phyloP scores from a whole-genome alignment of 2,113 vertebrate genomes.

The Daboia siamensis region DNA sequence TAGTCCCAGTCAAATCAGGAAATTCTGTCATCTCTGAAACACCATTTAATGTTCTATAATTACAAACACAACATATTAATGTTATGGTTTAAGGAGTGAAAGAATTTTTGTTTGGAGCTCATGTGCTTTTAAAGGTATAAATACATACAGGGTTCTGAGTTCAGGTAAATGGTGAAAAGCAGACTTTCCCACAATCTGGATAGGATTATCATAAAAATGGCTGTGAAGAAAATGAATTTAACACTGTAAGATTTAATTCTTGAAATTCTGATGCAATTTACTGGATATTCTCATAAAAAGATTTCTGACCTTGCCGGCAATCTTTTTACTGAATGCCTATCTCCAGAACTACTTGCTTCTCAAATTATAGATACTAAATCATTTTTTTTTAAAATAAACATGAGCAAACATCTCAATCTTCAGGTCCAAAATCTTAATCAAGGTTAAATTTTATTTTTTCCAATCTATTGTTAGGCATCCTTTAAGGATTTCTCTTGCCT shows the following conservation, averaged over 20 bases:
- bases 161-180: slow-evolving; percentile 92
- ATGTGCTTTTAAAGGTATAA: slow-evolving; percentile 25
- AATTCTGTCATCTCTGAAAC: slow-evolving; percentile 89
- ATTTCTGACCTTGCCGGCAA: slow-evolving; percentile 2
- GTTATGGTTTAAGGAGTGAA: background rate
- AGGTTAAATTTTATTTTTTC: background rate
- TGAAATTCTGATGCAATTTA: background rate
- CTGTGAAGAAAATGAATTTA: slow-evolving; percentile 69
- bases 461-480: background rate
- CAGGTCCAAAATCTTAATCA: background rate
- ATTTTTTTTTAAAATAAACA: background rate
- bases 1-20: slow-evolving; percentile 89
- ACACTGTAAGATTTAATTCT: background rate
- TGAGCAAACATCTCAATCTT: background rate
- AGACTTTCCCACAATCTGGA: slow-evolving; percentile 85
- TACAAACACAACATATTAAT: slow-evolving; percentile 33
- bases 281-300: background rate
- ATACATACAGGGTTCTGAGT: slow-evolving; percentile 78
- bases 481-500: background rate
- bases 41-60: slow-evolving; percentile 86
- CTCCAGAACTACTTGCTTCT: background rate
- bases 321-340: background rate
- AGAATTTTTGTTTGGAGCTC: background rate
- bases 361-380: background rate
- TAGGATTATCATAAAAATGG: slow-evolving; percentile 93